Evolutionary conservation across 64 coral and sea anemone species (phyloP).

Genomic region (Montipora sp.): DNA sequence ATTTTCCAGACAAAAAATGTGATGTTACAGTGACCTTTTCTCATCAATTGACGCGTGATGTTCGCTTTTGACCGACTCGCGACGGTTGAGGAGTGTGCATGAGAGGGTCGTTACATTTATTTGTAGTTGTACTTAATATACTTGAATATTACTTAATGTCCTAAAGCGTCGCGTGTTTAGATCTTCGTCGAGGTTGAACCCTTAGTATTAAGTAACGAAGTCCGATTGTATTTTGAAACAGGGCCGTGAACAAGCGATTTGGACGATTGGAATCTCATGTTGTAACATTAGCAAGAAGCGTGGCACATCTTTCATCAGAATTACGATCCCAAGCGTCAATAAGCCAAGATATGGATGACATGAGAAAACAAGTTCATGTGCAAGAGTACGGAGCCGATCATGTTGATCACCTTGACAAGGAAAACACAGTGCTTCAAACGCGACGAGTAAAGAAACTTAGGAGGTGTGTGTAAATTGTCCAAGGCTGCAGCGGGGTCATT

Average conservation of each 20-base stretch:
- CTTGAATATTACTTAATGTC: no score
- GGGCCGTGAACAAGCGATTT: constrained; percentile 93
- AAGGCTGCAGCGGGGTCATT: neutral
- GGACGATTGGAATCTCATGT: constrained; percentile 91
- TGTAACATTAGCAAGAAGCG: constrained; percentile 92
- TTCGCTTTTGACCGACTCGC: no score
- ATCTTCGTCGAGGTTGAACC: no score
- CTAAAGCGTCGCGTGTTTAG: no score
- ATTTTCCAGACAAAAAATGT: no score
- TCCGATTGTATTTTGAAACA: constrained; percentile 1
- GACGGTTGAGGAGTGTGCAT: no score
- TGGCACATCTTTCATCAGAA: constrained; percentile 90
- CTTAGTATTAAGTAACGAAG: no score
- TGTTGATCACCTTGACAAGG: neutral
- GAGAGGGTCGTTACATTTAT: no score
- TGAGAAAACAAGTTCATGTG: constrained; percentile 73
- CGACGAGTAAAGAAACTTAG: constrained; percentile 83
- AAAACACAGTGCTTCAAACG: constrained; percentile 61
- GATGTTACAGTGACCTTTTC: no score
- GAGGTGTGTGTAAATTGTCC: constrained; percentile 58
- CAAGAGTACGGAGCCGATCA: constrained; percentile 25
- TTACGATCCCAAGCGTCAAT: constrained; percentile 90
- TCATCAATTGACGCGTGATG: no score
- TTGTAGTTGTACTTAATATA: no score
- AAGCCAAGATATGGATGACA: constrained; percentile 83